A percentile compares a stretch with the other conserved stretches of the same genome.
Conservation (phyloP, 2,113 vertebrate species). For the Paramormyrops kingsleyae region DNA sequence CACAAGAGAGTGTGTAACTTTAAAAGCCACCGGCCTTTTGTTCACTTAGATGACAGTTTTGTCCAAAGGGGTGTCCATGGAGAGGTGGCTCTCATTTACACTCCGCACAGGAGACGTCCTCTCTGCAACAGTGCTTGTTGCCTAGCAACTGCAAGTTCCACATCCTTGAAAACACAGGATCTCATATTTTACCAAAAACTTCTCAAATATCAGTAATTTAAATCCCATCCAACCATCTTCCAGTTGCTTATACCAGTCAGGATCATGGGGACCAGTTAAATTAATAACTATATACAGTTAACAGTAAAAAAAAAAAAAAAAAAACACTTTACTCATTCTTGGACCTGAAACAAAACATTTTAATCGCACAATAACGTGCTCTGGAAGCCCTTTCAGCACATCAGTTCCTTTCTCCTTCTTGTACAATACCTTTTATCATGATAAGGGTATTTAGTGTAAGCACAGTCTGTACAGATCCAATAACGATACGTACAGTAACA, state of each 20-base stretch:
- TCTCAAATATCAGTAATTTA: neutral
- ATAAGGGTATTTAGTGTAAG: neutral
- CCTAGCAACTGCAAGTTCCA: neutral
- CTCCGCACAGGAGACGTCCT: neutral
- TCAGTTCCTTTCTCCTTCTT: neutral
- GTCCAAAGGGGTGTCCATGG: neutral
- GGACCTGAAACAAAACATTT: neutral
- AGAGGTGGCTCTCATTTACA: neutral
- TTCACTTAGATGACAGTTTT: neutral
- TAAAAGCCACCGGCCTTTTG: neutral
- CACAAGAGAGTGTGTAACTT: neutral
- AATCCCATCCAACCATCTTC: neutral
- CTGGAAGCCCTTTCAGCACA: neutral
- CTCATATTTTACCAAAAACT: neutral
- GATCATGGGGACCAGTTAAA: neutral
- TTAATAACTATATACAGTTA: neutral
- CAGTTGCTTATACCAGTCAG: neutral
- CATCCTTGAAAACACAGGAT: neutral
- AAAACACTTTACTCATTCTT: neutral
- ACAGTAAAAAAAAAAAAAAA: neutral
- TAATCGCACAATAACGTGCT: neutral
- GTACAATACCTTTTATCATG: neutral
- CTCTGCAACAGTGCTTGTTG: neutral
- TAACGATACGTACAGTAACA: neutral
- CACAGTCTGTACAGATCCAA: neutral